Evolutionary conservation across 2,113 vertebrate genomes (phyloP).

Genomic region (Mobula birostris): DNA sequence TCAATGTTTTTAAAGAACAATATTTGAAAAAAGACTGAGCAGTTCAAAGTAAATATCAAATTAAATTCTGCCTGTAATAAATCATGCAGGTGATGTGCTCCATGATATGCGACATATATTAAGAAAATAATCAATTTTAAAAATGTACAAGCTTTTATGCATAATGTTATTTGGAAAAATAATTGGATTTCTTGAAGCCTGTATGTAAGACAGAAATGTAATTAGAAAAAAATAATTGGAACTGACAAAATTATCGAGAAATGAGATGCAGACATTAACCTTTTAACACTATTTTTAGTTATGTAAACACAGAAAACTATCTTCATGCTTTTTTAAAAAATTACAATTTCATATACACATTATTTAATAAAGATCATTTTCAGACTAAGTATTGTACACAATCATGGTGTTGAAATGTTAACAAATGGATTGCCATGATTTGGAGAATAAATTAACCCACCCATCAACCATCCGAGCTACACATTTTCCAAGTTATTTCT

Average conservation of each 20-base stretch:
- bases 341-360: not conserved
- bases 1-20: not conserved
- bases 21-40: not conserved
- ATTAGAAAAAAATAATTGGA: not conserved
- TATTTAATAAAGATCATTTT: not conserved
- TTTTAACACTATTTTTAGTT: not conserved
- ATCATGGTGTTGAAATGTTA: no score
- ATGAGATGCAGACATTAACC: not conserved
- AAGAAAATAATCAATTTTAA: conserved; percentile 9
- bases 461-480: no score
- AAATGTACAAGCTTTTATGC: not conserved
- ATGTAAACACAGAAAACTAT: not conserved
- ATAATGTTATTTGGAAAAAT: not conserved
- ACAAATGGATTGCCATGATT: no score
- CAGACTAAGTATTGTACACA: not conserved
- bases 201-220: not conserved
- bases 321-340: not conserved
- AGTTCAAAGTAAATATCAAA: not conserved
- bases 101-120: not conserved
- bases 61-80: not conserved
- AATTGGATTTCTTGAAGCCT: not conserved
- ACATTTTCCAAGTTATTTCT: no score
- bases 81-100: not conserved
- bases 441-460: no score
- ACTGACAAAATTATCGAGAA: not conserved